Base-by-base conservation (phyloP, 2,113 vertebrate genomes). In the Colossoma macropomum region DNA sequence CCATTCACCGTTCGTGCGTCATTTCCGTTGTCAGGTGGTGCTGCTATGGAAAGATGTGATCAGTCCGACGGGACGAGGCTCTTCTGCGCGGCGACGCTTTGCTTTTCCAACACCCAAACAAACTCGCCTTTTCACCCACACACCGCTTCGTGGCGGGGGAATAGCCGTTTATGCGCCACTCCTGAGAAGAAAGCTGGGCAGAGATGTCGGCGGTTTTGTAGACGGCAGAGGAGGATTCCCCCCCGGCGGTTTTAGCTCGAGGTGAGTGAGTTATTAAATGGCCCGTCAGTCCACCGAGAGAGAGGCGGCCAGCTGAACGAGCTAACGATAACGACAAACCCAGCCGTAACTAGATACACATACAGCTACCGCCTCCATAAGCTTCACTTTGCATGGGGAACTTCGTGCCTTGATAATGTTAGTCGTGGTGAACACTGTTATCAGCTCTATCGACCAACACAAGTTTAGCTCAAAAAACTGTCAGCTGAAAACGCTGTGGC, bases 11-110 rank as follows among this genome's bases (percentile, higher is more conserved):
- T 65, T 80, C 68, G 63, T 95, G 94, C 95, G 95, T 95, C 94
- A 95, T 90, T 93, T 95, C 95, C 95, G 95, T 95, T 95, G 95
- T 95, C 95, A 95, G 95, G 95, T 94, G 94, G 95, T 79, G 94
- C 92, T 95, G 94, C 92, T 94, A 93, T 95, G 94, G 94, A 95
- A 95, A 95, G 94, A 95, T 95, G 94, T 93, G 92, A 94, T 95
- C 93, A 93, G 94, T 81, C 65, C 89, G 74, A 89, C 92, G 89
- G 90, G 91, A 88, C 59, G 59, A 93, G 92, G 91, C 92, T 94
- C 92, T 93, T 94, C 91, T 13, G 59, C 59, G 59, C 25, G 25
- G 59, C n/a, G 59, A 27, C 59, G 59, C 54, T 56, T 23, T 56
- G 59, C 25, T 62, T 62, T 23, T 25, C 59, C 25, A 62, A 27